Percentiles rank a stretch among this genome's conserved stretches.
Conservation (phyloP, 1,140 invertebrate genomes). For the Caenorhabditis latens region DNA sequence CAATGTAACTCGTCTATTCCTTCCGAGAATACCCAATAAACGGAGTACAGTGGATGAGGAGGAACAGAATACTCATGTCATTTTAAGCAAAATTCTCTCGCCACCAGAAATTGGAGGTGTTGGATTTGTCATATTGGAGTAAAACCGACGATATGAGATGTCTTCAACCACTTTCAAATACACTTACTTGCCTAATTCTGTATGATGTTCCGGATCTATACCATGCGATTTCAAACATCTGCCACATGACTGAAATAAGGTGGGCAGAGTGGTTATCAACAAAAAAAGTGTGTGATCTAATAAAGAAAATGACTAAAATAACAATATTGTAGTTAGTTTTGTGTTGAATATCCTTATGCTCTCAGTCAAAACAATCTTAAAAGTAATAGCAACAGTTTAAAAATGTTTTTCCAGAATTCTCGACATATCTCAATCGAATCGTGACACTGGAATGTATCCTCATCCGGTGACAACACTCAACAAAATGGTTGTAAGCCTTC, state of each 20-base stretch:
- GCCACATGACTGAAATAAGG: slow-evolving; percentile 79
- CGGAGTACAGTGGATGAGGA: slow-evolving; percentile 12
- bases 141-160: slow-evolving; percentile 62
- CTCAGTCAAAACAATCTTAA: too few species aligned
- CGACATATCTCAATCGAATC: slow-evolving; percentile 85
- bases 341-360: too few species aligned
- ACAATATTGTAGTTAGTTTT: too few species aligned
- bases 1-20: neutral
- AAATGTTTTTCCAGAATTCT: slow-evolving; percentile 81
- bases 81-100: neutral
- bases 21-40: neutral
- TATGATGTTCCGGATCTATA: slow-evolving; percentile 83
- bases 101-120: slow-evolving; percentile 27
- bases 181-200: slow-evolving; percentile 84
- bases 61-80: slow-evolving; percentile 48
- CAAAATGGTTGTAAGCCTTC: slow-evolving; percentile 84
- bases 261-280: too few species aligned
- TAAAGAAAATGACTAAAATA: too few species aligned
- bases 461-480: slow-evolving; percentile 83
- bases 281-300: too few species aligned
- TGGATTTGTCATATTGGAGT: slow-evolving; percentile 28
- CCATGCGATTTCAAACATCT: slow-evolving; percentile 81
- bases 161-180: slow-evolving; percentile 55
- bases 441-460: slow-evolving; percentile 82
- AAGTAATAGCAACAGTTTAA: too few species aligned